Percentiles rank a stretch among this genome's conserved stretches.
Evolutionary conservation across 2,113 vertebrate genomes (phyloP).

Genomic region (Uropsilus gracilis): DNA sequence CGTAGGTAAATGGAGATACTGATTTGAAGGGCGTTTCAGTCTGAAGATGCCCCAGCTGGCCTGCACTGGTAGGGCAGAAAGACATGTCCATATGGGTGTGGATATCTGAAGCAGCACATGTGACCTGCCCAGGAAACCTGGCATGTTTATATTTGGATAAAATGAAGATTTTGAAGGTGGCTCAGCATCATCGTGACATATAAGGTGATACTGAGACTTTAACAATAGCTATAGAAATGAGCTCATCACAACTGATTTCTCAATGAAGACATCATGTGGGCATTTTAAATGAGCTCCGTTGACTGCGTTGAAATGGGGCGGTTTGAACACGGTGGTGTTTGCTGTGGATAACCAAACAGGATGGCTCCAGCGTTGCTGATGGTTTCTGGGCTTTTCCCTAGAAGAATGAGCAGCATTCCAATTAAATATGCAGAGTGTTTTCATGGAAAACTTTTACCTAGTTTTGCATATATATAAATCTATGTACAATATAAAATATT

Average conservation of each 20-base stretch:
- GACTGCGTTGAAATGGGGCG: neutral
- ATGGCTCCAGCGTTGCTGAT: neutral
- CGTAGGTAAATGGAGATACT: no score
- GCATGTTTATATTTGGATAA: neutral
- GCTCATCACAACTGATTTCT: neutral
- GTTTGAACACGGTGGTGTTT: neutral
- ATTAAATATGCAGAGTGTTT: neutral
- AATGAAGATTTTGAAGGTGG: neutral
- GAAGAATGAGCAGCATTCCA: neutral
- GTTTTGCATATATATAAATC: neutral
- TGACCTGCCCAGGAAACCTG: neutral
- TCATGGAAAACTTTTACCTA: neutral
- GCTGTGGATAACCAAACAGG: neutral
- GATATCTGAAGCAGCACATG: neutral
- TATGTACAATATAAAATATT: no score
- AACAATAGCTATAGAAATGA: neutral
- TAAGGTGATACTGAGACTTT: neutral
- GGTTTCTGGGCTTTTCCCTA: neutral
- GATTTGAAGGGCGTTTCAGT: no score
- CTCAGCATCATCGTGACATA: neutral
- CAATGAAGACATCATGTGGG: neutral
- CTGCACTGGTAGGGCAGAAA: no score
- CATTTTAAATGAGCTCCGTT: conserved; percentile 5
- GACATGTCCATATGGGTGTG: no score
- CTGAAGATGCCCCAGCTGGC: no score